Evolutionary conservation across 2,888 invertebrate species (phyloP).

Genomic region (Epistrophe grossulariae): DNA sequence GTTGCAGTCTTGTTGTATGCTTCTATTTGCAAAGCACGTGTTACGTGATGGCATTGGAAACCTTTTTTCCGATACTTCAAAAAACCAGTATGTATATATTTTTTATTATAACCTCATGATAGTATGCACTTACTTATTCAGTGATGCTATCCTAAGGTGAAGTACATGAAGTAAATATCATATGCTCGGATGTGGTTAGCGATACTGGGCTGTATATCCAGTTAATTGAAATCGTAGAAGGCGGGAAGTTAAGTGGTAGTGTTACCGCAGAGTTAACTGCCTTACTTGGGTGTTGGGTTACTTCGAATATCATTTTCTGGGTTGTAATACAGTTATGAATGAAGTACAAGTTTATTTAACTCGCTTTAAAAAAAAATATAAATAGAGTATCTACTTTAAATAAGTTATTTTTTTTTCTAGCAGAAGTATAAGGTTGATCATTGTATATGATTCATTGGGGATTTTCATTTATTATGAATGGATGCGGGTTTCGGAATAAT

Average conservation of each 20-base stretch:
- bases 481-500: too few relatives aligned
- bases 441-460: background rate
- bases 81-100: background rate
- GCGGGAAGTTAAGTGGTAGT: slow-evolving; percentile 11
- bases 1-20: too few relatives aligned
- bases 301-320: background rate
- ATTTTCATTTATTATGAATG: too few relatives aligned
- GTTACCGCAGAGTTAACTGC: slow-evolving; percentile 4
- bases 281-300: background rate
- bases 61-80: background rate
- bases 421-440: background rate
- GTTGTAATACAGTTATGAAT: slow-evolving; percentile 17
- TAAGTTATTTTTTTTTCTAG: too few relatives aligned
- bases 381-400: too few relatives aligned
- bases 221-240: slow-evolving; percentile 9
- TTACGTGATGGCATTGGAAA: background rate
- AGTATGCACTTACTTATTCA: background rate
- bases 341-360: background rate
- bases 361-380: background rate
- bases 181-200: slow-evolving; percentile 56
- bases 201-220: background rate
- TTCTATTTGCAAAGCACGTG: too few relatives aligned
- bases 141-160: slow-evolving; percentile 8
- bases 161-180: slow-evolving; percentile 39
- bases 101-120: background rate